phyloP scores from a whole-genome alignment of 2,113 vertebrate species.

The Scolopax mira region DNA sequence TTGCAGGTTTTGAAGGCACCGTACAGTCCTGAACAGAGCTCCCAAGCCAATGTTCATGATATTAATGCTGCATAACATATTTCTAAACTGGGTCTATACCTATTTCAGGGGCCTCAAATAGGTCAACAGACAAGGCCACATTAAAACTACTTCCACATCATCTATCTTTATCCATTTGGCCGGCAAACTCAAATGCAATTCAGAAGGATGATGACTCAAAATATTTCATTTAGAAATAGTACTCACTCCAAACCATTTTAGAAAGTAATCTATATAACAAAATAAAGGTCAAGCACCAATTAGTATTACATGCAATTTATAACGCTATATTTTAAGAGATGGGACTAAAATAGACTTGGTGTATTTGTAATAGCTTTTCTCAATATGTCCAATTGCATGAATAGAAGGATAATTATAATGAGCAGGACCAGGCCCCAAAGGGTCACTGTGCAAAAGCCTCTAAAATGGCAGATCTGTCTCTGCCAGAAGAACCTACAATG shows the following conservation, averaged over 20 bases:
- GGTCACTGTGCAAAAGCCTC: background rate
- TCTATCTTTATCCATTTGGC: background rate
- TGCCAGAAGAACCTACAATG: background rate
- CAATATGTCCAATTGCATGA: background rate
- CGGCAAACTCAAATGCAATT: background rate
- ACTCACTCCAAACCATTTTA: slow-evolving; percentile 2
- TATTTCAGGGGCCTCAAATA: background rate
- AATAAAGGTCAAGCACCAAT: slow-evolving; percentile 26
- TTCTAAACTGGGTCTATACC: background rate
- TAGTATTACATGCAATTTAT: background rate
- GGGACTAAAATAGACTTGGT: background rate
- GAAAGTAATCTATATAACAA: slow-evolving; percentile 19
- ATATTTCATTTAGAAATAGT: slow-evolving; percentile 2
- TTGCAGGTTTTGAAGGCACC: background rate
- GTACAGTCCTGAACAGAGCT: background rate
- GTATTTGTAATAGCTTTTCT: background rate
- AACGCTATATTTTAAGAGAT: slow-evolving; percentile 15
- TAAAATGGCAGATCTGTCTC: background rate
- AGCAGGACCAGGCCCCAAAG: background rate
- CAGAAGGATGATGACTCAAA: background rate
- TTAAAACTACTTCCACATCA: background rate
- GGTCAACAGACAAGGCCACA: background rate
- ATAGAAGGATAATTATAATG: background rate
- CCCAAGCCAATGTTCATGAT: background rate
- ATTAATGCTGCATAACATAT: background rate